Conservation (phyloP, 30 jellyfish, hydroid and myxozoan genomes). For the Cassiopea xamachana region DNA sequence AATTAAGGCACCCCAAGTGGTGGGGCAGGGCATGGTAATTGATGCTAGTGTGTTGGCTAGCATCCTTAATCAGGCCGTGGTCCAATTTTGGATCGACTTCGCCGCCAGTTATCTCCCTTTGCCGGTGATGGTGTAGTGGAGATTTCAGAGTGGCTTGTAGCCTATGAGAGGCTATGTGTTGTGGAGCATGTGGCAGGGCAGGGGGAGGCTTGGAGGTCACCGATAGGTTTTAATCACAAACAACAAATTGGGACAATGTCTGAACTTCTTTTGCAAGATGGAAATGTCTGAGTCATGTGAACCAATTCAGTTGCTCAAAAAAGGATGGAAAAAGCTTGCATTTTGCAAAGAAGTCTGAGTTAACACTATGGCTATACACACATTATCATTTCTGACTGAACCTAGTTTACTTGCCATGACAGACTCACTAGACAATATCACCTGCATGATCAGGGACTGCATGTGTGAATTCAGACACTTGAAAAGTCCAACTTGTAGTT, state of each 20-base stretch:
- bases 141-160: too few relatives aligned
- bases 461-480: slow-evolving; percentile 42
- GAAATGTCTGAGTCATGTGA: slow-evolving; percentile 18
- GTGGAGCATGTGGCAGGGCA: too few relatives aligned
- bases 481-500: slow-evolving; percentile 56
- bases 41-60: too few relatives aligned
- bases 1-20: too few relatives aligned
- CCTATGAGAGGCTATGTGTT: too few relatives aligned
- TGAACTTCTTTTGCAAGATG: slow-evolving; percentile 44
- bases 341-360: slow-evolving; percentile 54
- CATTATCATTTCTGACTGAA: slow-evolving; percentile 27
- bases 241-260: slow-evolving; percentile 61
- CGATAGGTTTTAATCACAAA: not conserved
- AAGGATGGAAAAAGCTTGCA: slow-evolving; percentile 52
- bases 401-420: not conserved
- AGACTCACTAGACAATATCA: slow-evolving; percentile 8
- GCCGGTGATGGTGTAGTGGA: too few relatives aligned
- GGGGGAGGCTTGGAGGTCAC: too few relatives aligned
- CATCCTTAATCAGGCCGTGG: too few relatives aligned
- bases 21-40: too few relatives aligned
- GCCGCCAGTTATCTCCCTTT: too few relatives aligned
- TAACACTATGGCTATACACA: slow-evolving; percentile 51
- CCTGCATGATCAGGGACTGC: slow-evolving; percentile 73
- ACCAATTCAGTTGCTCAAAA: slow-evolving; percentile 53
- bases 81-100: too few relatives aligned